Evolutionary conservation across 2,113 vertebrate genomes (phyloP).

Genomic region (Butorides virescens): DNA sequence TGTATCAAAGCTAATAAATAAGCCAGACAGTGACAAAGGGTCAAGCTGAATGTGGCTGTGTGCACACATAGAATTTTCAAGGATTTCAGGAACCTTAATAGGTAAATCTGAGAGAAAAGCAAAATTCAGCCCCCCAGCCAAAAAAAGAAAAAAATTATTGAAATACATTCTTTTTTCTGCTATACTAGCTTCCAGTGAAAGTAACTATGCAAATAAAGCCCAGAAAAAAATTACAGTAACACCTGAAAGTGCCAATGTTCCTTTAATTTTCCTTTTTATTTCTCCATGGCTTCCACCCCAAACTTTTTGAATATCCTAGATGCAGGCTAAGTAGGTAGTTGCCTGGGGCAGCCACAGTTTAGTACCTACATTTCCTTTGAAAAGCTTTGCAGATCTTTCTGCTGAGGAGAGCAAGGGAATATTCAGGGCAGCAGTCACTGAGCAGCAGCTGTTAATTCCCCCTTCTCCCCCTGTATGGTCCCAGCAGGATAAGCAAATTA

Average conservation of each 20-base stretch:
- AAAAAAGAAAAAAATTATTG: neutral
- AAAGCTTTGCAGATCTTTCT: neutral
- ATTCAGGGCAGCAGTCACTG: neutral
- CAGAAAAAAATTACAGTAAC: neutral
- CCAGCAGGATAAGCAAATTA: neutral
- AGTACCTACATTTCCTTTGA: neutral
- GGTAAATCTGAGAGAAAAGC: neutral
- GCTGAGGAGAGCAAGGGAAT: neutral
- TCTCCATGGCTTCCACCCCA: neutral
- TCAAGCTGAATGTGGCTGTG: neutral
- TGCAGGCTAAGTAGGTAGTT: neutral
- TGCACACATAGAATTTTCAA: neutral
- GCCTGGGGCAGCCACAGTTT: neutral
- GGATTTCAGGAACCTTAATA: neutral
- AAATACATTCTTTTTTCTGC: neutral
- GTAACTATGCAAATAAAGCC: neutral
- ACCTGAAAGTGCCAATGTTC: neutral
- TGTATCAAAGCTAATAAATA: neutral
- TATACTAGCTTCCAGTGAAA: neutral
- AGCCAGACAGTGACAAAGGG: neutral
- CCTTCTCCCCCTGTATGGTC: neutral
- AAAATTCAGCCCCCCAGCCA: neutral
- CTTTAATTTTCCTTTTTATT: neutral
- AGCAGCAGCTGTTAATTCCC: neutral
- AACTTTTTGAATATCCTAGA: neutral